phyloP scores from a whole-genome alignment of 1,140 invertebrate species.

The Drosophila pandora region DNA sequence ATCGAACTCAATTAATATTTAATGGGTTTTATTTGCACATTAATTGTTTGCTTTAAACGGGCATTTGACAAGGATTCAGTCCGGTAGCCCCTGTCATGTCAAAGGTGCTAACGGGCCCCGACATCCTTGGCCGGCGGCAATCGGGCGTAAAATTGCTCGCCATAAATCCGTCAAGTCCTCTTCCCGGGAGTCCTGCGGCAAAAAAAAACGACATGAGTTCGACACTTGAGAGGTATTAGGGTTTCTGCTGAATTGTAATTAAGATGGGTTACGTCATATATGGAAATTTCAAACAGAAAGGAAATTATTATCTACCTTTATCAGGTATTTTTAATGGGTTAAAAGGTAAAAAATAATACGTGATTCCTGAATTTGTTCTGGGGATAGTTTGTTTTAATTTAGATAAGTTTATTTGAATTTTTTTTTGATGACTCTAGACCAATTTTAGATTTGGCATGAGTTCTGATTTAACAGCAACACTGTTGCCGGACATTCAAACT shows the following conservation, averaged over 20 bases:
- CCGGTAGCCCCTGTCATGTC: constrained; percentile 34
- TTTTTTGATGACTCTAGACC: neutral
- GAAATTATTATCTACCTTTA: neutral
- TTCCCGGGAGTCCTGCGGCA: constrained; percentile 12
- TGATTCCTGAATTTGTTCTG: no score
- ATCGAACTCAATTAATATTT: constrained; percentile 79
- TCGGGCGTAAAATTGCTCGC: constrained; percentile 69
- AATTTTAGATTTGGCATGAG: neutral
- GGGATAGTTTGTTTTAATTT: neutral
- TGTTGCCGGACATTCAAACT: constrained; percentile 20
- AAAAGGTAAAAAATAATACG: neutral
- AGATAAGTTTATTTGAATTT: constrained; percentile 1
- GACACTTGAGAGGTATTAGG: neutral
- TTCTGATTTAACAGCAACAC: constrained; percentile 1
- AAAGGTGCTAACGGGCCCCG: constrained; percentile 55
- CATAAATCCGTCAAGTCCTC: constrained; percentile 42
- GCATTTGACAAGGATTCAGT: constrained; percentile 11
- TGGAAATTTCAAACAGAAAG: no score
- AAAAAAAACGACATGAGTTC: neutral
- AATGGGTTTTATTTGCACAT: constrained; percentile 76
- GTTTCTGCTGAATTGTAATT: constrained; percentile 1
- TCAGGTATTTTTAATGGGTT: neutral
- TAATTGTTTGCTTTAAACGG: constrained; percentile 64
- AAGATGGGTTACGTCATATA: neutral
- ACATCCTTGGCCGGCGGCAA: constrained; percentile 29